These are phyloP conservation scores for Ciconia maguari DNA, from an alignment of 2,113 vertebrate species.

Conservation along the genomic window DNA sequence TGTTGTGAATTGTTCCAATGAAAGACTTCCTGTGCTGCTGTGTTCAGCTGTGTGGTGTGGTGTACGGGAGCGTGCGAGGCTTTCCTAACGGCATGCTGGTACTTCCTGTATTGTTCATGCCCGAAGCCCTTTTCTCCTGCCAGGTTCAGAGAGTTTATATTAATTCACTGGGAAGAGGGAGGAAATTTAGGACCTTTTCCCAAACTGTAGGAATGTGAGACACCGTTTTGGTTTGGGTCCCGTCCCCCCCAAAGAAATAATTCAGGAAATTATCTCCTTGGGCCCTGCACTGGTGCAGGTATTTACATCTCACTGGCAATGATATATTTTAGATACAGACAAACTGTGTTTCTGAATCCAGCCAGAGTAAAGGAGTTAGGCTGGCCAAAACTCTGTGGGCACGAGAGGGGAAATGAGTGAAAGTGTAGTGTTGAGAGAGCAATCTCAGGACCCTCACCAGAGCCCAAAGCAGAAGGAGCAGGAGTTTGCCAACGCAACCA, in stretches of 20 bases:
- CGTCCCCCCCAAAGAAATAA: background rate
- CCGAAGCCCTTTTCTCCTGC: background rate
- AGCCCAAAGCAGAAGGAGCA: background rate
- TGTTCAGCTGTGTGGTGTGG: background rate
- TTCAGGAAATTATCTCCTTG: background rate
- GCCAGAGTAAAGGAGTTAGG: background rate
- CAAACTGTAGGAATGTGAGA: background rate
- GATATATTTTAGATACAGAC: background rate
- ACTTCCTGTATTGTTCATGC: background rate
- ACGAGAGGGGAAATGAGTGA: background rate
- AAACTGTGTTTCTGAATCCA: background rate
- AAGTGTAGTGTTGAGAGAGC: background rate
- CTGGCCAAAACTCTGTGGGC: background rate
- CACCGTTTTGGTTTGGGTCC: background rate
- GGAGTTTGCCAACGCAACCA: background rate
- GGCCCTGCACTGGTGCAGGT: background rate
- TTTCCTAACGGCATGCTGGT: background rate
- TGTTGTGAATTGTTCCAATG: background rate
- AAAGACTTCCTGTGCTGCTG: constrained; percentile 28
- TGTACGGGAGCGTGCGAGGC: background rate
- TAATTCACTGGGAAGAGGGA: background rate
- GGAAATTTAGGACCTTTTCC: background rate
- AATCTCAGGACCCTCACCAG: background rate
- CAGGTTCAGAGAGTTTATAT: background rate
- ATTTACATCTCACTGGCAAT: background rate